Base-by-base conservation (phyloP, 2,888 invertebrate species). In the Drosophila greeni region DNA sequence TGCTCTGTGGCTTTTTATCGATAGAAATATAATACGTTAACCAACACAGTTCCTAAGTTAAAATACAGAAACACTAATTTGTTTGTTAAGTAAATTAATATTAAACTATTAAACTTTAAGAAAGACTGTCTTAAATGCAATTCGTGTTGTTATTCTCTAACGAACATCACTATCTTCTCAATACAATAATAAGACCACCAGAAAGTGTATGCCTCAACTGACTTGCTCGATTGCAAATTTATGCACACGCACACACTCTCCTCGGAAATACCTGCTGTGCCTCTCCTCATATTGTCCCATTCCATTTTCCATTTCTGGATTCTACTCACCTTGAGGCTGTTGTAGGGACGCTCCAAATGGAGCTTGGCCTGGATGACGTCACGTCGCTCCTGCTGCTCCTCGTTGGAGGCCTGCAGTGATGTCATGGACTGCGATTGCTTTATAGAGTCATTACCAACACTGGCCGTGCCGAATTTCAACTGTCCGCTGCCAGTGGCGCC, bases 301-400 rank as follows among this genome's bases (percentile, higher is more conserved):
- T 12, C 6, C 29, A 24, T 49, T 49, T 57, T 2, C 14, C 57
- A n/a, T 24, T 56, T 57, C 56, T 57, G 57, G 56, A 23, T 18
- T 23, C 23, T 20, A 77, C 86, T 88, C 74, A 89, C 89, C 88
- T 89, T 95, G 81, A 95, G 92, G 90, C 95, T 95, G 90, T 95
- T 95, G 89, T 94, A 95, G 51, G 94, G 94, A 86, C 95, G 91
- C 89, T 94, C 94, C 81, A 90, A 75, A 74, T 86, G 89, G 87
- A 89, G 90, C 85, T 88, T 90, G 86, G 86, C 91, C 74, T 88
- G 90, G 87, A 86, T 91, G 69, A 89, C 88, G 73, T 90, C 90
- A 57, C 89, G 89, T 42, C 89, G 89, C 64, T 89, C 89, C 71
- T 87, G 86, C 76, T 89, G 89, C 82, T 91, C 90, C 86, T 85